These are phyloP conservation scores for Leptinotarsa tumamoca DNA, from an alignment of 2,888 invertebrate species.

Conservation along the genomic window DNA sequence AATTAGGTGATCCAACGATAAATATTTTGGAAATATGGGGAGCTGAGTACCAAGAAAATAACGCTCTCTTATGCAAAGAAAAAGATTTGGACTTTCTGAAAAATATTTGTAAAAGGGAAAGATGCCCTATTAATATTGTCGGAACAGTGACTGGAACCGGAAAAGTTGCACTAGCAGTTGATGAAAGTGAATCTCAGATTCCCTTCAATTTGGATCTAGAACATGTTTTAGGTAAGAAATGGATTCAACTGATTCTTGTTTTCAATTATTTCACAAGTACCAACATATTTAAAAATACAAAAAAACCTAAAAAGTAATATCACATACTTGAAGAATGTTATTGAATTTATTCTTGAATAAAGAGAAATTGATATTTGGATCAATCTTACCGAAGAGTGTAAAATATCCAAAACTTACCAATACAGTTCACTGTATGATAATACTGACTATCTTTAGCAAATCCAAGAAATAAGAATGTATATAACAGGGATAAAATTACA, in stretches of 20 bases:
- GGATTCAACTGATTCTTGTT: neutral
- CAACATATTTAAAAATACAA: too few relatives aligned
- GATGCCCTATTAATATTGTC: constrained; percentile 90
- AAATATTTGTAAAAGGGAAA: constrained; percentile 85
- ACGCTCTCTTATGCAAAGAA: constrained; percentile 85
- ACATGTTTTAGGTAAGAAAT: constrained; percentile 79
- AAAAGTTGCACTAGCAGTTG: constrained; percentile 77
- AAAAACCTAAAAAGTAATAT: too few relatives aligned
- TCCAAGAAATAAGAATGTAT: too few relatives aligned
- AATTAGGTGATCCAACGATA: constrained; percentile 94
- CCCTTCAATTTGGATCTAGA: constrained; percentile 92
- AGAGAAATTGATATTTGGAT: too few relatives aligned
- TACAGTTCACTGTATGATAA: too few relatives aligned
- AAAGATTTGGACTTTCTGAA: constrained; percentile 74
- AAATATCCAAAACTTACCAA: too few relatives aligned
- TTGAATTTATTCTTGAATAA: too few relatives aligned
- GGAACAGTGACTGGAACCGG: constrained; percentile 92
- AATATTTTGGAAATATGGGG: constrained; percentile 96
- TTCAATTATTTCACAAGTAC: too few relatives aligned
- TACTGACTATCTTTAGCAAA: too few relatives aligned
- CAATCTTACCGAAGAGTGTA: too few relatives aligned
- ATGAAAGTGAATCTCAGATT: constrained; percentile 69
- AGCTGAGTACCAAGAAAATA: constrained; percentile 97
- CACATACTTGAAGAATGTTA: too few relatives aligned
- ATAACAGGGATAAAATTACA: too few relatives aligned